phyloP scores from a whole-genome alignment of 2,797 vertebrate genomes.

The Halcyon badia region DNA sequence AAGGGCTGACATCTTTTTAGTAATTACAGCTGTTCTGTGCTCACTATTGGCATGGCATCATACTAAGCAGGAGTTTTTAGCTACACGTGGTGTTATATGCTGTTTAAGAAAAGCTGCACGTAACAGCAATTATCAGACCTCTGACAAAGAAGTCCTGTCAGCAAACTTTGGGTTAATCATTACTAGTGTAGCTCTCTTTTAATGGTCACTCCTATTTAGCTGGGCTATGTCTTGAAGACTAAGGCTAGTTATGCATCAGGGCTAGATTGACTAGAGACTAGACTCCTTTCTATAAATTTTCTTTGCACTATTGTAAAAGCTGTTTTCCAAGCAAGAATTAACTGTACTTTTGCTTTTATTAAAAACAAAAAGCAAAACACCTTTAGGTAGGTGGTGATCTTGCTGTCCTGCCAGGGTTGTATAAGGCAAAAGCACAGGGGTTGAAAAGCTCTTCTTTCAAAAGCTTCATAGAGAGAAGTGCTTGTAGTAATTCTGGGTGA shows the following conservation, averaged over 20 bases:
- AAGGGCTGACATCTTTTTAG: neutral
- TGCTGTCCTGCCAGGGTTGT: neutral
- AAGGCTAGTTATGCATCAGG: neutral
- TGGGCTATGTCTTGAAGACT: neutral
- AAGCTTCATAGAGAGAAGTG: neutral
- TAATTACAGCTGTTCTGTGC: neutral
- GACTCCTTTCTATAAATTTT: neutral
- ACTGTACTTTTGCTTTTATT: neutral
- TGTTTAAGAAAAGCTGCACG: neutral
- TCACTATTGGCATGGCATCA: neutral
- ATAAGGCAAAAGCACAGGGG: neutral
- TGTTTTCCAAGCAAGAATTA: neutral
- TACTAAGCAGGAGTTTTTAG: neutral
- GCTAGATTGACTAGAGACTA: neutral
- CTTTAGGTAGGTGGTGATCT: neutral
- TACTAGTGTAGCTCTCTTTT: neutral
- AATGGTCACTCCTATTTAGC: neutral
- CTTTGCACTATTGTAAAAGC: neutral
- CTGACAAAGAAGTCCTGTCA: neutral
- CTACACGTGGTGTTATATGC: neutral
- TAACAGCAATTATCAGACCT: neutral
- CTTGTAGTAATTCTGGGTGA: neutral
- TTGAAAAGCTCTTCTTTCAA: neutral
- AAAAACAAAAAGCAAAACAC: accelerated
- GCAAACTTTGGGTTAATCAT: neutral